Conservation (phyloP, 1,140 invertebrate species). For the Goniozus legneri region DNA sequence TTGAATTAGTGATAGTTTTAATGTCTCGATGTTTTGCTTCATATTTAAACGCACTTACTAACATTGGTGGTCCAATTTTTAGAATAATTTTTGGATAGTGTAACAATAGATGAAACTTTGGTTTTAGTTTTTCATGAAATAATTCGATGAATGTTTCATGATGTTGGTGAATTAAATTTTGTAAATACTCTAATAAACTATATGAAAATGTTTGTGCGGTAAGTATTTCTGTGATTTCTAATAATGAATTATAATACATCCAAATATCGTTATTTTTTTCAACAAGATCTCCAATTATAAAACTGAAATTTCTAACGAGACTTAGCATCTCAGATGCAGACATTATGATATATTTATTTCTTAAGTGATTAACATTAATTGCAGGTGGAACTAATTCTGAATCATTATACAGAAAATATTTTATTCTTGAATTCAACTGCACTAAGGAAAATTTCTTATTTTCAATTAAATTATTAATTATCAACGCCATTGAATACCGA, state of each 20-base stretch:
- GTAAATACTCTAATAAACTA: not conserved
- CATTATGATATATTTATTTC: not conserved
- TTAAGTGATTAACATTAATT: not conserved
- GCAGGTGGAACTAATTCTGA: not conserved
- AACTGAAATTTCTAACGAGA: not conserved
- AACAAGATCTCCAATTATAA: not conserved
- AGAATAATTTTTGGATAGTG: slow-evolving; percentile 2
- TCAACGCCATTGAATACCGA: not conserved
- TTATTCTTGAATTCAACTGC: not conserved
- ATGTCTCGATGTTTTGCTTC: slow-evolving; percentile 4
- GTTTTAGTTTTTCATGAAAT: not conserved
- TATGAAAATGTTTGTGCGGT: not conserved
- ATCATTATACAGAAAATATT: not conserved
- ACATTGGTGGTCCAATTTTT: not conserved
- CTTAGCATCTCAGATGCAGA: not conserved
- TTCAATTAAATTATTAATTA: not conserved
- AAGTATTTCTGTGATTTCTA: not conserved
- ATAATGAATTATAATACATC: not conserved
- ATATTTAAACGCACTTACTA: not conserved
- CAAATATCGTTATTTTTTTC: not conserved
- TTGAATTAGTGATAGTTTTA: not conserved
- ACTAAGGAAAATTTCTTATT: not conserved
- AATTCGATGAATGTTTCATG: not conserved
- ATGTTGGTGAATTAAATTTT: not conserved
- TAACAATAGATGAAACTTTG: slow-evolving; percentile 2